Percentiles rank a stretch among this genome's conserved stretches.
Evolutionary conservation across 2,797 vertebrate genomes (phyloP).

Genomic region (Sandelia bainsii): DNA sequence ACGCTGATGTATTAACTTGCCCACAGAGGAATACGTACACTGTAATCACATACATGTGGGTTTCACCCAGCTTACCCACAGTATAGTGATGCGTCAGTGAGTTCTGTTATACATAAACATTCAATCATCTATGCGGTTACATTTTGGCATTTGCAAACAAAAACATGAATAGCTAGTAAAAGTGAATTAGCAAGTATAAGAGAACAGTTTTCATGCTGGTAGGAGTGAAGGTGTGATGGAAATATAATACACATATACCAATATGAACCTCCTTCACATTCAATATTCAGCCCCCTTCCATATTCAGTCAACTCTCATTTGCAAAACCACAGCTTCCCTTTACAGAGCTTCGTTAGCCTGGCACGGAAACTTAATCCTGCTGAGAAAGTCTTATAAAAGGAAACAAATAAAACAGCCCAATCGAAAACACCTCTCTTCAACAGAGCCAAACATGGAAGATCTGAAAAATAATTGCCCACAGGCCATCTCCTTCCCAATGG

Average conservation of each 20-base stretch:
- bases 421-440: conserved; percentile 62
- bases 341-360: conserved; percentile 44
- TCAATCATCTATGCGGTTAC: conserved; percentile 4
- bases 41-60: conserved; percentile 31
- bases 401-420: conserved; percentile 66
- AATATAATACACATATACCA: conserved; percentile 33
- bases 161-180: conserved; percentile 28
- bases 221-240: conserved; percentile 29
- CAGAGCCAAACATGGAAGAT: conserved; percentile 20
- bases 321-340: conserved; percentile 66
- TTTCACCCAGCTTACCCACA: conserved; percentile 11
- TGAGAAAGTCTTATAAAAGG: conserved; percentile 79
- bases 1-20: conserved; percentile 28
- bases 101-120: conserved; percentile 19
- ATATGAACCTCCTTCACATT: conserved; percentile 33
- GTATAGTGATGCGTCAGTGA: not conserved
- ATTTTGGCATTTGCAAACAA: conserved; percentile 8
- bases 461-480: conserved; percentile 23
- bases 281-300: conserved; percentile 35
- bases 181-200: conserved; percentile 33
- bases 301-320: conserved; percentile 43
- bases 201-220: conserved; percentile 23
- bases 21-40: conserved; percentile 14
- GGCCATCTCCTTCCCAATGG: conserved; percentile 5
- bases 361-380: conserved; percentile 75